phyloP scores from a whole-genome alignment of 1,140 invertebrate genomes.

The Pentalonia nigronervosa region DNA sequence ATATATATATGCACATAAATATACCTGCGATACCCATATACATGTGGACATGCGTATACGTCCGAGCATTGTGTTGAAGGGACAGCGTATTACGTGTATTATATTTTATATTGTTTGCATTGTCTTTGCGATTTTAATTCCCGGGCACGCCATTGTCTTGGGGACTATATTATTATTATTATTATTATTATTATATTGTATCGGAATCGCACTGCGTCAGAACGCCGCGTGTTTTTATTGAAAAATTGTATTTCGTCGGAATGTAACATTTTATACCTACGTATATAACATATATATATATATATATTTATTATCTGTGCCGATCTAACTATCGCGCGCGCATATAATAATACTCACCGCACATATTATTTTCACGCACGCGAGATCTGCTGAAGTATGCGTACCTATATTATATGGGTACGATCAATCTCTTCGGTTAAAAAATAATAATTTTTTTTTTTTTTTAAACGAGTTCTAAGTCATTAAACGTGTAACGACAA shows the following conservation, averaged over 20 bases:
- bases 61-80: not conserved
- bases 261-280: conserved; percentile 31
- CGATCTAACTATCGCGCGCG: conserved; percentile 13
- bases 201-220: not conserved
- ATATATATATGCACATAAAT: not conserved
- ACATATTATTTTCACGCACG: not conserved
- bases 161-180: not conserved
- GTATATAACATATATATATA: not conserved
- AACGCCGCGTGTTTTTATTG: not conserved
- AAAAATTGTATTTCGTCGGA: conserved; percentile 33
- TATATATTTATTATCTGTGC: not conserved
- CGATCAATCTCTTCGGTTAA: conserved; percentile 14
- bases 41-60: not conserved
- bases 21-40: not conserved
- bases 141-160: conserved; percentile 6
- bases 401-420: not conserved
- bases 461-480: conserved; percentile 1
- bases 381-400: not conserved
- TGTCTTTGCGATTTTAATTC: conserved; percentile 49
- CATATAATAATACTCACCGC: not conserved
- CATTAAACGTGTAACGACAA: not conserved
- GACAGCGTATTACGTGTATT: not conserved
- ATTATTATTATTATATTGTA: conserved; percentile 15
- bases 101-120: conserved; percentile 29
- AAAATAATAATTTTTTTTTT: not conserved